These are phyloP conservation scores for Scaptomyza caliginosa DNA, from an alignment of 2,888 invertebrate genomes.

Conservation along the genomic window DNA sequence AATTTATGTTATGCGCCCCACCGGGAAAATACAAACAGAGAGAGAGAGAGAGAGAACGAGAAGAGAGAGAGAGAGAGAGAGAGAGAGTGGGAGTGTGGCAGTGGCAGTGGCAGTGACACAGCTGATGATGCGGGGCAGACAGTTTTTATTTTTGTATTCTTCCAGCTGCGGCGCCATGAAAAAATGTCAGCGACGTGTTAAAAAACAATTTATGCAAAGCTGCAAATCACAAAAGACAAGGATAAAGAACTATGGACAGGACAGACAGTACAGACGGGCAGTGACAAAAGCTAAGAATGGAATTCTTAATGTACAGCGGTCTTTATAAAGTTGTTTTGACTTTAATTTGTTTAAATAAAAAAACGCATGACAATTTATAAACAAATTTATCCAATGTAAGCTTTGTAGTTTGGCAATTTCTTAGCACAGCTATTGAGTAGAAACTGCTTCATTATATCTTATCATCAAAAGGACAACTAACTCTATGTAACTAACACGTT, in stretches of 20 bases:
- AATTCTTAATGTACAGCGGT: neutral
- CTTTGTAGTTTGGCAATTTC: neutral
- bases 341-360: neutral
- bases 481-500: neutral
- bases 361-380: neutral
- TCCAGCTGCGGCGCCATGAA: slow-evolving; percentile 18
- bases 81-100: neutral
- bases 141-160: slow-evolving; percentile 5
- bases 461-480: neutral
- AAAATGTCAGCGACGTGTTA: slow-evolving; percentile 56
- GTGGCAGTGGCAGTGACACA: neutral
- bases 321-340: neutral
- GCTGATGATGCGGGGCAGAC: slow-evolving; percentile 22
- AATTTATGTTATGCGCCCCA: slow-evolving; percentile 49
- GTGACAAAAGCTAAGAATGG: neutral
- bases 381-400: neutral
- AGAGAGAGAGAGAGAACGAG: neutral
- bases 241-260: slow-evolving; percentile 7
- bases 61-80: neutral
- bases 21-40: slow-evolving; percentile 2
- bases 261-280: neutral
- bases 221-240: slow-evolving; percentile 37
- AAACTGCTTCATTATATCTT: neutral
- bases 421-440: too few species aligned
- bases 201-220: slow-evolving; percentile 63